phyloP scores from a whole-genome alignment of 2,888 invertebrate species.

The Acrobasis consociella region DNA sequence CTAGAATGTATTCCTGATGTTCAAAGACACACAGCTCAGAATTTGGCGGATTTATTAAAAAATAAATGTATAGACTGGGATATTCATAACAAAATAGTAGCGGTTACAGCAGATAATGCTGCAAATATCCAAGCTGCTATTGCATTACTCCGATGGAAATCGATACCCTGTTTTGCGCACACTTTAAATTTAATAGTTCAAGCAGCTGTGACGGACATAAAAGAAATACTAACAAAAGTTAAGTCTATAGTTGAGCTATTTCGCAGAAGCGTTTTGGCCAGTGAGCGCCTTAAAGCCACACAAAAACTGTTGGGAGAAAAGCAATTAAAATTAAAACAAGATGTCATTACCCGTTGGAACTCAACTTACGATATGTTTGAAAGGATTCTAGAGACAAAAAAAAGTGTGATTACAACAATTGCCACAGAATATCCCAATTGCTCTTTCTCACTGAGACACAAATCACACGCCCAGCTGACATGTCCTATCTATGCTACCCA shows the following conservation, averaged over 20 bases:
- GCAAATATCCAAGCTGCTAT: slow-evolving; percentile 22
- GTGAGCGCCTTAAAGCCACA: slow-evolving; percentile 24
- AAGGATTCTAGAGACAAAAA: slow-evolving; percentile 25
- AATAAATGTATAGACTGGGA: slow-evolving; percentile 22
- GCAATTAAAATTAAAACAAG: slow-evolving; percentile 33
- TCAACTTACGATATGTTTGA: slow-evolving; percentile 30
- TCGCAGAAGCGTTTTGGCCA: slow-evolving; percentile 26
- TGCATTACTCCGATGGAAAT: slow-evolving; percentile 12
- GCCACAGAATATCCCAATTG: slow-evolving; percentile 21
- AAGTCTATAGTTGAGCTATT: slow-evolving; percentile 30
- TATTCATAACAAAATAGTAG: slow-evolving; percentile 29
- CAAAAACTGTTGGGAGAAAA: slow-evolving; percentile 26
- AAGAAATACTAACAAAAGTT: slow-evolving; percentile 19
- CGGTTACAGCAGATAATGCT: slow-evolving; percentile 21
- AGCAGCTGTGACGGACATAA: slow-evolving; percentile 25
- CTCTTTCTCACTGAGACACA: no score
- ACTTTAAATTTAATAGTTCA: slow-evolving; percentile 25
- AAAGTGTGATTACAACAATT: slow-evolving; percentile 27
- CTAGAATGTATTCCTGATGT: neutral
- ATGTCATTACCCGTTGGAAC: slow-evolving; percentile 32
- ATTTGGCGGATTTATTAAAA: slow-evolving; percentile 10
- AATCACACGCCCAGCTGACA: no score
- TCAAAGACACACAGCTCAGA: slow-evolving; percentile 1
- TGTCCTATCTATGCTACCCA: no score
- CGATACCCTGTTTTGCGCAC: slow-evolving; percentile 24